Percentiles rank a stretch among this genome's conserved stretches.
Evolutionary conservation across 2,888 invertebrate species (phyloP).

Genomic region (Nephrotoma flavescens): DNA sequence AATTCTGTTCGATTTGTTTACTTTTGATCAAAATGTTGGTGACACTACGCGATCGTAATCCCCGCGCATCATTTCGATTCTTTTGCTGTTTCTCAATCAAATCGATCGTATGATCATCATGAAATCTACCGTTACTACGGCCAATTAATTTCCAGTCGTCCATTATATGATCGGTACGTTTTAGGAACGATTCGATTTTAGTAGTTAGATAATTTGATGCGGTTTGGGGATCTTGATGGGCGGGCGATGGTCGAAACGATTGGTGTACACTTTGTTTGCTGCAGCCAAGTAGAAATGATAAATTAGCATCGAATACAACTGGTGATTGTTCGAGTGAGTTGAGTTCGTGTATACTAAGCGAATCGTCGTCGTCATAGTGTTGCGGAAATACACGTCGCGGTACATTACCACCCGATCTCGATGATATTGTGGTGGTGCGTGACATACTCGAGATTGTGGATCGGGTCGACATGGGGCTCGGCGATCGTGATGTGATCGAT

Average conservation of each 20-base stretch:
- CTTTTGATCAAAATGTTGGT: conserved; percentile 75
- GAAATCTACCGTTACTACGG: conserved; percentile 32
- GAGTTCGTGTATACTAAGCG: conserved; percentile 41
- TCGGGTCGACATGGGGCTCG: conserved; percentile 36
- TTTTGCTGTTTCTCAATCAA: conserved; percentile 27
- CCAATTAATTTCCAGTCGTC: conserved; percentile 71
- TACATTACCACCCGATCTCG: background rate
- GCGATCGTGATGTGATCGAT: conserved; percentile 37
- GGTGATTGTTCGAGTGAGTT: conserved; percentile 56
- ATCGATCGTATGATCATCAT: conserved; percentile 27
- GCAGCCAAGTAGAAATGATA: conserved; percentile 63
- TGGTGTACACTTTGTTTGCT: conserved; percentile 54
- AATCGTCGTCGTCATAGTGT: conserved; percentile 33
- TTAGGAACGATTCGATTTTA: conserved; percentile 66
- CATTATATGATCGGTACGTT: conserved; percentile 74
- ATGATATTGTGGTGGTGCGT: background rate
- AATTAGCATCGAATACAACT: conserved; percentile 67
- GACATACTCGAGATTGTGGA: conserved; percentile 5
- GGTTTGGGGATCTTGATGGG: conserved; percentile 59
- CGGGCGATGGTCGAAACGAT: conserved; percentile 54
- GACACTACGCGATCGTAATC: conserved; percentile 55
- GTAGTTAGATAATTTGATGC: conserved; percentile 59
- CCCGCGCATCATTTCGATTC: conserved; percentile 26
- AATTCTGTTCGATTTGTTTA: conserved; percentile 43
- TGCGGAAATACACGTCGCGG: conserved; percentile 59